phyloP scores from a whole-genome alignment of 2,797 vertebrate species.

The Euphonia xanthogaster region DNA sequence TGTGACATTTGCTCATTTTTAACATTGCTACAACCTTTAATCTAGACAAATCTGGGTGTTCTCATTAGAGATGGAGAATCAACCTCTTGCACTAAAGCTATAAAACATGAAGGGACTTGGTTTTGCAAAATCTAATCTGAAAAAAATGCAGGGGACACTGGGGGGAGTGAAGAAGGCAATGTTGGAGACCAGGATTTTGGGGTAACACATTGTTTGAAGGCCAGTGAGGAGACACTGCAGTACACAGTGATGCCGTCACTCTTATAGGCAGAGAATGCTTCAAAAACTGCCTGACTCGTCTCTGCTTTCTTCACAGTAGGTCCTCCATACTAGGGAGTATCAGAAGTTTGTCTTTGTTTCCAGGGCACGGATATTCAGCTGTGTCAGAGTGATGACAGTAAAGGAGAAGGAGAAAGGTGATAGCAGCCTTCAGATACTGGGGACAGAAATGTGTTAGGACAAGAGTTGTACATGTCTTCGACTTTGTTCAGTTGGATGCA shows the following conservation, averaged over 20 bases:
- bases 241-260: not conserved
- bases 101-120: not conserved
- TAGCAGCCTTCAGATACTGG: not conserved
- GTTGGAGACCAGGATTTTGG: not conserved
- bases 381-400: not conserved
- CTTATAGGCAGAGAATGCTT: not conserved
- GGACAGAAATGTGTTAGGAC: not conserved
- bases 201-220: not conserved
- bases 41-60: not conserved
- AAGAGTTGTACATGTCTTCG: not conserved
- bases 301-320: not conserved
- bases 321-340: not conserved
- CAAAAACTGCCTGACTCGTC: not conserved
- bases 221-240: not conserved
- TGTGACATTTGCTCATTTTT: not conserved
- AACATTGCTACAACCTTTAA: not conserved
- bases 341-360: not conserved
- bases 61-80: not conserved
- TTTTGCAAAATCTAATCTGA: not conserved
- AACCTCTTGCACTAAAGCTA: not conserved
- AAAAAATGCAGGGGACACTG: not conserved
- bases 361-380: not conserved
- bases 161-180: not conserved
- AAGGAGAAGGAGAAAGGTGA: not conserved
- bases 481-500: not conserved